Evolutionary conservation across 2,113 vertebrate genomes (phyloP).

Genomic region (Tenebrosternarchus preto): DNA sequence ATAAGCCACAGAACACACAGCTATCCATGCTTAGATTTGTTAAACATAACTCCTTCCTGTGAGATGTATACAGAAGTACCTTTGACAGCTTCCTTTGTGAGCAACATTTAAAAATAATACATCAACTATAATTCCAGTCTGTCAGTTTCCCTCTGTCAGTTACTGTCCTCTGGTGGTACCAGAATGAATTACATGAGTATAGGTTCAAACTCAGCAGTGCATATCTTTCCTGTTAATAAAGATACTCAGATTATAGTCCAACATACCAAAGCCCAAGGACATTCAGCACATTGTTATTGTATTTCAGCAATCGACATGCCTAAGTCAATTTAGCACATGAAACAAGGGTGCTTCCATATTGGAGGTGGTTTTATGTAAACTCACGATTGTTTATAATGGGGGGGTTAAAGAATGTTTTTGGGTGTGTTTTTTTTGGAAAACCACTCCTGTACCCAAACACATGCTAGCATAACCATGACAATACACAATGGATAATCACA

Average conservation of each 20-base stretch:
- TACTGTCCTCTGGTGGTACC: slow-evolving; percentile 42
- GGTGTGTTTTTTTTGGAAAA: too few relatives aligned
- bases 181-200: neutral
- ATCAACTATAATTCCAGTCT: slow-evolving; percentile 11
- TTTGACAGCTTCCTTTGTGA: slow-evolving; percentile 28
- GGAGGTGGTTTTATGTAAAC: too few relatives aligned
- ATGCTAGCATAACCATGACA: too few relatives aligned
- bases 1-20: neutral
- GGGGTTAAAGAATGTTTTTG: too few relatives aligned
- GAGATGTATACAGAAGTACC: slow-evolving; percentile 7
- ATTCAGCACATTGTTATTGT: neutral
- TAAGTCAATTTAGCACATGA: too few relatives aligned
- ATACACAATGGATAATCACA: too few relatives aligned
- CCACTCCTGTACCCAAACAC: too few relatives aligned
- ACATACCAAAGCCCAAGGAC: neutral
- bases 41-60: neutral
- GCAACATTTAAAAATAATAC: slow-evolving; percentile 19
- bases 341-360: too few relatives aligned
- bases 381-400: too few relatives aligned
- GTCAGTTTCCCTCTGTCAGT: neutral
- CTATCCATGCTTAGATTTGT: slow-evolving; percentile 6
- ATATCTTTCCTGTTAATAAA: neutral
- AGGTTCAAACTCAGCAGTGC: neutral
- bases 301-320: neutral
- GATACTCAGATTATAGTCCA: neutral